These are phyloP conservation scores for Dasyurus viverrinus DNA, from an alignment of 2,113 vertebrate genomes.

Conservation along the genomic window DNA sequence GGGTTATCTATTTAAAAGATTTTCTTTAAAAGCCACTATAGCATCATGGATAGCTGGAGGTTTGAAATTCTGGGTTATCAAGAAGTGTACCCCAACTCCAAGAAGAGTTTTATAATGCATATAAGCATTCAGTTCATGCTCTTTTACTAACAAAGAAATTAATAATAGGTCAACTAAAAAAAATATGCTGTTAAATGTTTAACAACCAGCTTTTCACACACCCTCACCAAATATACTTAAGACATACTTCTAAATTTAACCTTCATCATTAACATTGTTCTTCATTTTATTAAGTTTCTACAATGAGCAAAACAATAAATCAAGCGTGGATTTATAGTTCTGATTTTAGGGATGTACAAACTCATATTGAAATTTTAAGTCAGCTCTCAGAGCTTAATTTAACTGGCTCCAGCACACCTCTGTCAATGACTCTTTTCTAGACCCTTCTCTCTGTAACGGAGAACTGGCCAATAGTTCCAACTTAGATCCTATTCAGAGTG, in stretches of 20 bases:
- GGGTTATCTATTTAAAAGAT: not conserved
- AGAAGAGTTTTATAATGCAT: not conserved
- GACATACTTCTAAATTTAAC: not conserved
- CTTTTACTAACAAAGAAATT: not conserved
- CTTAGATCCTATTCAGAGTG: not conserved
- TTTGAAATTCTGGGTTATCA: not conserved
- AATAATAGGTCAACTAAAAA: not conserved
- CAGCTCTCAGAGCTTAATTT: not conserved
- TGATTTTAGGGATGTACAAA: not conserved
- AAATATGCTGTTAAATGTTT: not conserved
- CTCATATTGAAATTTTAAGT: not conserved
- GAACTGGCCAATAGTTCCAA: not conserved
- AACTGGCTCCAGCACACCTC: not conserved
- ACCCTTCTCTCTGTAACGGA: not conserved
- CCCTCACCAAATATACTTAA: not conserved
- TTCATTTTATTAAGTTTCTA: not conserved
- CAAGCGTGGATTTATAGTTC: not conserved
- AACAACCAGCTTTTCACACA: not conserved
- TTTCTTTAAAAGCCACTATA: not conserved
- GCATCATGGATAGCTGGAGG: not conserved
- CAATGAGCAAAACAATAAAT: not conserved
- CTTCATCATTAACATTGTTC: not conserved
- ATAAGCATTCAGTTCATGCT: not conserved
- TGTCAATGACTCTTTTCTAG: not conserved
- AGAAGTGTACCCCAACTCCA: not conserved